Conservation (phyloP, 1,140 invertebrate genomes). For the Linepithema humile region DNA sequence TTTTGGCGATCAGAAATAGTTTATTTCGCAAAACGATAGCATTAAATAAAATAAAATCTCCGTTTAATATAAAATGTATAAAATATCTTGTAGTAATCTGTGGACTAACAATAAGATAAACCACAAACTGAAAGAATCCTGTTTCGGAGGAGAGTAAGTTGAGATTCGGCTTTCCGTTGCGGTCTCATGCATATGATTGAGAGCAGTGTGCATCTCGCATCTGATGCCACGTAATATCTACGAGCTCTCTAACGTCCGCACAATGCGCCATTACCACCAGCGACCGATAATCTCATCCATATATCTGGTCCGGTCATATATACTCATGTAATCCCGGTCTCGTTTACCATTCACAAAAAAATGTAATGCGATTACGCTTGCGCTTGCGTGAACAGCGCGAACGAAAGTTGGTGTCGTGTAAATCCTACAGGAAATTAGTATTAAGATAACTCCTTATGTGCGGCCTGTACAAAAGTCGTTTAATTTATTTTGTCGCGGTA, state of each 20-base stretch:
- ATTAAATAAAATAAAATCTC: not conserved
- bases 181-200: slow-evolving; percentile 43
- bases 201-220: not conserved
- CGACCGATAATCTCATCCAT: slow-evolving; percentile 51
- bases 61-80: not conserved
- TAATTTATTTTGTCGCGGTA: not conserved
- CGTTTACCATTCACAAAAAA: slow-evolving; percentile 34
- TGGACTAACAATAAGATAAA: not conserved
- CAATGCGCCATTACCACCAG: slow-evolving; percentile 37
- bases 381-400: slow-evolving; percentile 8
- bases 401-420: not conserved
- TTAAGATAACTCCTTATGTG: not conserved
- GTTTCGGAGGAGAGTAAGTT: slow-evolving; percentile 59
- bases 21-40: not conserved
- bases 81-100: not conserved
- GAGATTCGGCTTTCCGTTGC: slow-evolving; percentile 52
- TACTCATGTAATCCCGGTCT: slow-evolving; percentile 7
- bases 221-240: slow-evolving; percentile 60
- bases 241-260: slow-evolving; percentile 19
- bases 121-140: slow-evolving; percentile 16
- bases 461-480: not conserved
- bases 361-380: slow-evolving; percentile 42
- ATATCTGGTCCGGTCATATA: slow-evolving; percentile 24
- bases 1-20: not conserved
- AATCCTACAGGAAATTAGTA: slow-evolving; percentile 32